Evolutionary conservation across 2,113 vertebrate genomes (phyloP), one percentile per base, ranked within the genome.

Genomic region (Apodemus sylvaticus): DNA sequence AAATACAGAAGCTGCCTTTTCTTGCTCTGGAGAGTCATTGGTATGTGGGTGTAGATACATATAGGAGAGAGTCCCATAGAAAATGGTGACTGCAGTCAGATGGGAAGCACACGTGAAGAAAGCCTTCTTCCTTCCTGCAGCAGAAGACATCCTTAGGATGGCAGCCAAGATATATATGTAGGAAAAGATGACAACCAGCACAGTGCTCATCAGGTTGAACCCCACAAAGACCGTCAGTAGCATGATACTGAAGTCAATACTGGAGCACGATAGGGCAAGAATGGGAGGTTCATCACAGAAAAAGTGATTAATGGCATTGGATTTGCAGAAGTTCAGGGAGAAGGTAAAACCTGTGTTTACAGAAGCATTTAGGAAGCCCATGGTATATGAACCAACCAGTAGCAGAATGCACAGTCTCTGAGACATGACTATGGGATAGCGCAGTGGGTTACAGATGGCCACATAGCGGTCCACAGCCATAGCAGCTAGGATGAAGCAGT

Each of bases 51-150:
- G 71, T 39, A 94, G 10, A 13, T 97, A 97, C 86, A 96, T 95
- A 17, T 93, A 91, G 0, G 90, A 90, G 6, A 97, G 87, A 0
- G 96, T 96, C 16, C 97, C 96, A 0, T 93, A 96, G 94, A 98
- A 97, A 53, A 96, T 90, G 31, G 93, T 93, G 89, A 97, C 92
- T 0, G 64, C 53, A 0, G 81, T 93, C 68, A 98, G 64, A 22
- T 96, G 94, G 16, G 97, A 97, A 0, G 73, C 83, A 60, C 96
- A 98, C 0, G 95, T 97, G 13, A 96, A 96, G 81, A 98, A 97
- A 79, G 92, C 53, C 34, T 97, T 98, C 42, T 9, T 64, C 31
- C 60, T 64, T 13, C 97, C 96, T 29, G 86, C 4, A 0, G 19
- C 62, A 1, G 97, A 97, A 45, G 53, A 86, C 8, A 95, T 97